Evolutionary conservation across 30 jellyfish, hydroid and myxozoan genomes (phyloP).

Genomic region (Phacellophora camtschatica): DNA sequence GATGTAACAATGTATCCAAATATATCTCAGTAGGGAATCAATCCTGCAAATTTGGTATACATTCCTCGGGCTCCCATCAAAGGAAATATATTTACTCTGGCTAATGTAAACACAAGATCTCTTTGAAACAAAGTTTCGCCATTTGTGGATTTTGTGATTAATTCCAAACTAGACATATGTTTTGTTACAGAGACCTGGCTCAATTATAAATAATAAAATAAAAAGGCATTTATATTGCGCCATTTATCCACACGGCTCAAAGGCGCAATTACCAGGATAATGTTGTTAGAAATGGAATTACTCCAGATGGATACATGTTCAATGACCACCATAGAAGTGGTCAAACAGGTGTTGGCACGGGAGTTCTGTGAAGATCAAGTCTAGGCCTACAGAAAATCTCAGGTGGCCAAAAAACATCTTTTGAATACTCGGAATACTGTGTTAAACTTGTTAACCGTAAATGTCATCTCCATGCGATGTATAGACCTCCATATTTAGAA

Average conservation of each 20-base stretch:
- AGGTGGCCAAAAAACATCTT: slow-evolving; percentile 6
- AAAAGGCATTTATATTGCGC: too few species aligned
- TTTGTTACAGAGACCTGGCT: slow-evolving; percentile 30
- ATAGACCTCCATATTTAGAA: slow-evolving; percentile 17
- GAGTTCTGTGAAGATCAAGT: slow-evolving; percentile 12
- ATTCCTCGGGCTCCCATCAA: slow-evolving; percentile 17
- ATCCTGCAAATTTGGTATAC: too few species aligned
- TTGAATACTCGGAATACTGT: slow-evolving; percentile 41
- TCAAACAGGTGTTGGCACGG: slow-evolving; percentile 33
- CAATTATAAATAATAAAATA: neutral
- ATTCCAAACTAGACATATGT: slow-evolving; percentile 13
- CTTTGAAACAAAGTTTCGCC: slow-evolving; percentile 27
- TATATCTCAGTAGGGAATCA: too few species aligned
- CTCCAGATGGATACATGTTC: slow-evolving; percentile 31
- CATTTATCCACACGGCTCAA: too few species aligned
- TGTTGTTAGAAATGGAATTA: neutral
- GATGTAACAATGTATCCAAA: too few species aligned
- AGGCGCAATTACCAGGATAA: slow-evolving; percentile 16
- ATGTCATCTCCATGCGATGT: neutral
- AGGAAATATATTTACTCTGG: neutral
- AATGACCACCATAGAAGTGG: neutral
- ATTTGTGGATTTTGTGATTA: slow-evolving; percentile 15
- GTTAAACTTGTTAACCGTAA: neutral
- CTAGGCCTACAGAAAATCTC: neutral
- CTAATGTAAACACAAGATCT: slow-evolving; percentile 33